Conservation (phyloP, 2,797 vertebrate genomes). For the Sebastes diploproa region DNA sequence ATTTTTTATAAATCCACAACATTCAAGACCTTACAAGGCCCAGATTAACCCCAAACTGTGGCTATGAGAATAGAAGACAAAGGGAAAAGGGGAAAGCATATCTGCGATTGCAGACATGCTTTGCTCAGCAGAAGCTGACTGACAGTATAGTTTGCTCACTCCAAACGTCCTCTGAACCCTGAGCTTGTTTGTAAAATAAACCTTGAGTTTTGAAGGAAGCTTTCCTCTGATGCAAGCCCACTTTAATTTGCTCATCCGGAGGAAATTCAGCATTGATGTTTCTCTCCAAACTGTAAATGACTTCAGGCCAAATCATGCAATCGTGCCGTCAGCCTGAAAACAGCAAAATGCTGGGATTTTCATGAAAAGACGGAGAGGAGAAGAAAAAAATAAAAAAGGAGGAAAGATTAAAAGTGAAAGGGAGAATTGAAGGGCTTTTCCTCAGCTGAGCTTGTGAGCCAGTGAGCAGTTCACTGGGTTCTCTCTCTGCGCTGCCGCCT, state of each 20-base stretch:
- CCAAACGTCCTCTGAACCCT: neutral
- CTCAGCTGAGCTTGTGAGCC: neutral
- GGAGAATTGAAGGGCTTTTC: neutral
- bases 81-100: too few species aligned
- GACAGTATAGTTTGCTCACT: neutral
- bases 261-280: neutral
- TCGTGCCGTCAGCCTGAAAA: neutral
- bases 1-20: too few species aligned
- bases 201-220: neutral
- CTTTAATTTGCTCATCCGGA: conserved; percentile 1
- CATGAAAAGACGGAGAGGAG: neutral
- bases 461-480: conserved; percentile 22
- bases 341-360: neutral
- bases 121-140: neutral
- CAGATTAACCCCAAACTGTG: too few species aligned
- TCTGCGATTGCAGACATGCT: too few species aligned
- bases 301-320: neutral
- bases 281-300: conserved; percentile 23
- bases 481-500: neutral
- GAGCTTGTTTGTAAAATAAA: neutral
- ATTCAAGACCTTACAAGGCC: too few species aligned
- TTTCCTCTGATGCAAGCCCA: neutral
- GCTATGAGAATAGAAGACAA: too few species aligned
- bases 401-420: too few species aligned
- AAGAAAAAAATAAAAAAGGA: neutral